Evolutionary conservation across 2,888 invertebrate genomes (phyloP), one percentile per base, ranked within the genome.

Genomic region (Agrilus cyanescens): DNA sequence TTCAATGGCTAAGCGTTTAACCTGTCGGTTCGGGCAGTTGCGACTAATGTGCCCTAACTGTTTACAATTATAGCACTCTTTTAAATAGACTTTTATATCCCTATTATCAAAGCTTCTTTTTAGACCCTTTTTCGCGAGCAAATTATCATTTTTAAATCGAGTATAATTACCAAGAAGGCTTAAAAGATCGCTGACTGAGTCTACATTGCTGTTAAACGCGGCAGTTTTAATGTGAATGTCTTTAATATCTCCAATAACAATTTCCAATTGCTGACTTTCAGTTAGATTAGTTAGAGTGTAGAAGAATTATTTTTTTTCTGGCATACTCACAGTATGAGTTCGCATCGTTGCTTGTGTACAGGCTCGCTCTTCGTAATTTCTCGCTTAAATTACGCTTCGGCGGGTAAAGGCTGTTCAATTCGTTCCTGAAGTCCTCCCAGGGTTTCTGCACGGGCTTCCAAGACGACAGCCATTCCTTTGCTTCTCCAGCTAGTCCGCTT

Each of bases 301-400:
- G 7, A 15, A 40, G 18, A 31, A 6, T 14, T 8, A 31, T 29
- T 32, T 40, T 40, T 14, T 40, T 32, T 13, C 40, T 40, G 20
- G 40, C 40, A 40, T 40, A 40, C 40, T 40, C 40, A 32, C 40
- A 33, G 16, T 33, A 40, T 6, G 32, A 15, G 8, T 40, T 33
- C 5, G 33, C 32, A 32, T n/a, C 32, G 18, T 4, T 12, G 18
- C 32, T 32, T 3, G 2, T 40, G 18, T 32, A 40, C 12, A 40
- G 16, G n/a, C 25, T 30, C 8, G 32, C 40, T 12, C 14, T 32
- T 12, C 30, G 10, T 10, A 43, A 29, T 41, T 34, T 41, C 15
- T 41, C 43, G 12, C 13, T 15, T 8, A 43, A 14, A 12, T 41
- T 40, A 4, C 41, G n/a, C 40, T 41, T 41, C 5, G 38, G 39